Evolutionary conservation across 1,140 invertebrate species (phyloP).

Genomic region (Drosophila elegans): DNA sequence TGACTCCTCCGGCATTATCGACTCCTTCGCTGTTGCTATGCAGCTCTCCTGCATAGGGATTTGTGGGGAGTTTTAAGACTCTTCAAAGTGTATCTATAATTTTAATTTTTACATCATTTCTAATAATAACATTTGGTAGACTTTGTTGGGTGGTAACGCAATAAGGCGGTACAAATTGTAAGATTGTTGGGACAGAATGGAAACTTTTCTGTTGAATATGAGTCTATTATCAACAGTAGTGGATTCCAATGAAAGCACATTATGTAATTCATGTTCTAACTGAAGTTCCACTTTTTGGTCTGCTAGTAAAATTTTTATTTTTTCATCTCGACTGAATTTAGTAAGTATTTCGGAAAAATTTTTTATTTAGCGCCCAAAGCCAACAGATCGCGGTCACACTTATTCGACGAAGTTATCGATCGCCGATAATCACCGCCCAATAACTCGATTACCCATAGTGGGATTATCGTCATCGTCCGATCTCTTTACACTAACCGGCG

Average conservation of each 20-base stretch:
- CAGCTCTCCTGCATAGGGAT: no score
- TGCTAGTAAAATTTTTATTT: neutral
- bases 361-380: neutral
- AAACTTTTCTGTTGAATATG: no score
- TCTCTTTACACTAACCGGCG: no score
- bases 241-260: constrained; percentile 1
- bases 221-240: neutral
- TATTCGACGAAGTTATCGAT: no score
- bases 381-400: no score
- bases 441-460: no score
- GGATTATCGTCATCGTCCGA: no score
- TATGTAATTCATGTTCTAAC: neutral
- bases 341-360: neutral
- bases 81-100: neutral
- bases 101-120: neutral
- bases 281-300: neutral
- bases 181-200: neutral
- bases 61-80: no score
- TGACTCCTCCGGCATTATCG: no score
- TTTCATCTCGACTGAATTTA: neutral
- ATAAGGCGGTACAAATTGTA: constrained; percentile 1
- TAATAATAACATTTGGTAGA: constrained; percentile 2
- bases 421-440: no score
- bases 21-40: no score
- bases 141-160: neutral